phyloP scores from a whole-genome alignment of 1,140 invertebrate species.

The Octopus sinensis region DNA sequence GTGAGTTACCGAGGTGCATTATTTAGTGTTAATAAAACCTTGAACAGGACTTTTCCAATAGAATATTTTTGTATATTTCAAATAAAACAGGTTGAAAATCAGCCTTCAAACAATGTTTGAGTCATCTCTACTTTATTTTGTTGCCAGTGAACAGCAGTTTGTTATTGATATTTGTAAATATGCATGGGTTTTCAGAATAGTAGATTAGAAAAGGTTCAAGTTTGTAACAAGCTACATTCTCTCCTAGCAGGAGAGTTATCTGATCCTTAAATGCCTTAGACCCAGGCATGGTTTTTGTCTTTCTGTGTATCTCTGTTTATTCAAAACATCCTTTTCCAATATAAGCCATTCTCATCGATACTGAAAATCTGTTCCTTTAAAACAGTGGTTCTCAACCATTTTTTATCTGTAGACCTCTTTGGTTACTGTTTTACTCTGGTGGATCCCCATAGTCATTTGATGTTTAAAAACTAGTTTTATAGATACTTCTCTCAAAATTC shows the following conservation, averaged over 20 bases:
- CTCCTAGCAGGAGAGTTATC: constrained; percentile 1
- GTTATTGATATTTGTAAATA: not conserved
- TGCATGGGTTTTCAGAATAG: not conserved
- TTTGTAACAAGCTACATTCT: not conserved
- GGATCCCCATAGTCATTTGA: too few relatives aligned
- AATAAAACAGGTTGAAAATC: not conserved
- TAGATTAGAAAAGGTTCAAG: constrained; percentile 5
- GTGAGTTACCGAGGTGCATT: not conserved
- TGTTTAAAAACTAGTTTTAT: too few relatives aligned
- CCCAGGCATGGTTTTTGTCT: constrained; percentile 5
- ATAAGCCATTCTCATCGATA: not conserved
- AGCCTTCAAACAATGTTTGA: constrained; percentile 7
- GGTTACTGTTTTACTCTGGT: too few relatives aligned
- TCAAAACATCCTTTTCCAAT: constrained; percentile 3
- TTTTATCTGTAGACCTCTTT: too few relatives aligned
- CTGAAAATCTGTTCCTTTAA: not conserved
- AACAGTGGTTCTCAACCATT: not conserved
- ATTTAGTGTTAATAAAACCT: constrained; percentile 1
- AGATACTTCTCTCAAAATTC: too few relatives aligned
- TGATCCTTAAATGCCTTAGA: not conserved
- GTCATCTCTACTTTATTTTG: not conserved
- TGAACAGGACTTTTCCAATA: constrained; percentile 5
- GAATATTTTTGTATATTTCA: not conserved
- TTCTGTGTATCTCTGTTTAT: not conserved
- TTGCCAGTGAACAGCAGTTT: not conserved